Percentiles rank a stretch among this genome's conserved stretches.
Evolutionary conservation across 1,140 invertebrate species (phyloP).

Genomic region (Drosophila ananassae): DNA sequence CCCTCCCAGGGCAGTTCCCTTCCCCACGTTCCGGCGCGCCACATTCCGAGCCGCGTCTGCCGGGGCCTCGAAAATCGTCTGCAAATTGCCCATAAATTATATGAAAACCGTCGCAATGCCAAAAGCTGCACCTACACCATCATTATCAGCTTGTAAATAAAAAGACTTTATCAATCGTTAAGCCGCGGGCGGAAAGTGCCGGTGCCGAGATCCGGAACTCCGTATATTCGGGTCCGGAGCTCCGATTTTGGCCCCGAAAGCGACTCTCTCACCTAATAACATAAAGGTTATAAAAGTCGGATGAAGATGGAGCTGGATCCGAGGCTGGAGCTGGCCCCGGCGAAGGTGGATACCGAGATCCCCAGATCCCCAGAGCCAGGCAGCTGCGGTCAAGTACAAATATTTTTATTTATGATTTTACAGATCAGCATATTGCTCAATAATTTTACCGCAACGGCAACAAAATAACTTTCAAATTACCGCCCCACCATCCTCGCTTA

Average conservation of each 20-base stretch:
- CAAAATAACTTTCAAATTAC: conserved; percentile 81
- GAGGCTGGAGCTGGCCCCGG: neutral
- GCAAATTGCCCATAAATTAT: conserved; percentile 75
- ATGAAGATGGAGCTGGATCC: conserved; percentile 14
- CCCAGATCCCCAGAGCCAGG: neutral
- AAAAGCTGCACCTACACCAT: conserved; percentile 78
- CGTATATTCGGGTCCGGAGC: neutral
- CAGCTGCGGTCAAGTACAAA: conserved; percentile 65
- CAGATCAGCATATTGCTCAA: conserved; percentile 82
- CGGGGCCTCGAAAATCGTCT: conserved; percentile 37
- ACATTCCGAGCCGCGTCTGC: conserved; percentile 7
- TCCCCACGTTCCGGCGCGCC: neutral
- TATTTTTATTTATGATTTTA: conserved; percentile 83
- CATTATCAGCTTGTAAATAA: conserved; percentile 82
- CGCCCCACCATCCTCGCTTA: conserved; percentile 52
- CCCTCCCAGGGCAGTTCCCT: neutral
- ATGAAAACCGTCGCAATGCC: conserved; percentile 64
- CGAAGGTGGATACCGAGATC: conserved; percentile 25
- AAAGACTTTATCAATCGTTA: conserved; percentile 81
- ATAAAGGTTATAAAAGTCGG: conserved; percentile 63
- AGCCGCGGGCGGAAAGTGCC: conserved; percentile 48
- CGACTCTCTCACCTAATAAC: conserved; percentile 80
- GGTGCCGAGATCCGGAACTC: neutral
- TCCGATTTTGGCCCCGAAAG: conserved; percentile 49
- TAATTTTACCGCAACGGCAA: conserved; percentile 68